A percentile compares a stretch with the other conserved stretches of the same genome.
Conservation (phyloP, 2,113 vertebrate genomes). For the Mobula hypostoma region DNA sequence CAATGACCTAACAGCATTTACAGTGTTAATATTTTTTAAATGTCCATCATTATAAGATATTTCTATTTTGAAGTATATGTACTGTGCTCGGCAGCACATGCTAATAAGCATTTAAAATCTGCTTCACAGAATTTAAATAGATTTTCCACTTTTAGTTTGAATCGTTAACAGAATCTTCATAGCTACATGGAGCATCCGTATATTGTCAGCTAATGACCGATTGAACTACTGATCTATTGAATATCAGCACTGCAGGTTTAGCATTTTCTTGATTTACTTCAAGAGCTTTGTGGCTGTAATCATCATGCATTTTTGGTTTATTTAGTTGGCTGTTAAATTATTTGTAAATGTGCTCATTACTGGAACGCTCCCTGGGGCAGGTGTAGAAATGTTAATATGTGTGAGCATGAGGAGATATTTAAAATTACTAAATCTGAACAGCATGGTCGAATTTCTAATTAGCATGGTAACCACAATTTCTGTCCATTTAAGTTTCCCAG, state of each 20-base stretch:
- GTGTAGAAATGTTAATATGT: not conserved
- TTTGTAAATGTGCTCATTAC: not conserved
- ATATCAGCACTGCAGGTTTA: not conserved
- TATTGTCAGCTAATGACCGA: not conserved
- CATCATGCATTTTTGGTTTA: not conserved
- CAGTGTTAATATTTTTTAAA: not conserved
- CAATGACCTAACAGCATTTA: slow-evolving; percentile 12
- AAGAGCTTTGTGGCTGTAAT: not conserved
- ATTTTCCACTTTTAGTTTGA: not conserved
- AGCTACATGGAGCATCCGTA: not conserved
- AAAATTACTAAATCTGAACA: not conserved
- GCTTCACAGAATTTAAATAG: not conserved
- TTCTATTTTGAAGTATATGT: not conserved
- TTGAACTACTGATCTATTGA: no score
- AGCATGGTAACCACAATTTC: not conserved
- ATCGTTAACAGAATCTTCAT: no score
- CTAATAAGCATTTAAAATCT: not conserved
- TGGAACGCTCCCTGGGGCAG: not conserved
- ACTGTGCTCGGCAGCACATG: not conserved
- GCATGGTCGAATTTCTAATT: not conserved
- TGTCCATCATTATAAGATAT: no score
- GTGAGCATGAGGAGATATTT: not conserved
- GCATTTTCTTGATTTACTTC: not conserved
- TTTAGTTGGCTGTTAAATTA: not conserved
- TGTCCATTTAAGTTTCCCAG: not conserved